Base-by-base conservation (phyloP, 2,797 vertebrate genomes). In the Acropternis orthonyx region DNA sequence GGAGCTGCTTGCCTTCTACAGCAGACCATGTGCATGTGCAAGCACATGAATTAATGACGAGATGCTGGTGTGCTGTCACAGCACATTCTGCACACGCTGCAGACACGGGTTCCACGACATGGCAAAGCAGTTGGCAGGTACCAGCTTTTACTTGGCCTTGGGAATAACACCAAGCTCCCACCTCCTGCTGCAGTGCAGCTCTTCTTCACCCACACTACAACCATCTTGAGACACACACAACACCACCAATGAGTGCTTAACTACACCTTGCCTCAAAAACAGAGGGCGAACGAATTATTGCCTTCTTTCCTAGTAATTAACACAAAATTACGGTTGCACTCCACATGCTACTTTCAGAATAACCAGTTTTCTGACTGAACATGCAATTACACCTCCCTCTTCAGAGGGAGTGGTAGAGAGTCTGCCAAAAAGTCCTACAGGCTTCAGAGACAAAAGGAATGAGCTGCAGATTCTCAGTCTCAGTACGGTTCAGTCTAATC, bases 1-100 rank as follows among this genome's bases (percentile, higher is more conserved):
- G 21, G 46, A 83, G 75, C 14, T 51, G 37, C 20, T 49, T 66
- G 73, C 63, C 76, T 63, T 61, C 83, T 20, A 39, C 10, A 43
- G 8, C 41, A 41, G 58, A 78, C 27, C 73, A 58, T 92, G 74
- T 66, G 58, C 88, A 32, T 52, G 83, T 34, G 8, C 14, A 90
- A 80, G 34, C n/a, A 54, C 1, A 14, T 94, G 30, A 85, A 97
- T 96, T 90, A 89, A 58, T 88, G 7, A 95, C n/a, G 66, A 92
- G 72, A 46, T 27, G 5, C 54, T 24, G 65, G 23, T 87, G 15
- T 85, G 89, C 96, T 95, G 95, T 92, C 95, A 92, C 43, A 54
- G 89, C 51, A 49, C 46, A 62, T 95, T 20, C 43, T 52, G 76
- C 85, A 55, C 62, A 52, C 12, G 14, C 7, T 59, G 58, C 52